These are phyloP conservation scores for Masticophis lateralis DNA, from an alignment of 2,797 vertebrate species.

Conservation along the genomic window DNA sequence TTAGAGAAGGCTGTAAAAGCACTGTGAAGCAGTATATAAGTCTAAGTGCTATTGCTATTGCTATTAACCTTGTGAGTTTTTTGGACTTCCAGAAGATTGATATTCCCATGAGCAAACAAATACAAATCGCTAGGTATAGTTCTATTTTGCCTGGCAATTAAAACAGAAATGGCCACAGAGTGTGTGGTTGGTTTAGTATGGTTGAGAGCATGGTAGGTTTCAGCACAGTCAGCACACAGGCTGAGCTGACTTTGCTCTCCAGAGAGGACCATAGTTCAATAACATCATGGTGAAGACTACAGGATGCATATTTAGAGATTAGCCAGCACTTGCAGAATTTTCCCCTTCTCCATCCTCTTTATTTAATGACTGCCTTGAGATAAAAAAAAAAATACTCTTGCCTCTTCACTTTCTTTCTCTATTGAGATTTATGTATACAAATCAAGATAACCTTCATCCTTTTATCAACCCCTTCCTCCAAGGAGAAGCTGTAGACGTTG, in stretches of 20 bases:
- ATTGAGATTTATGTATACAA: conserved; percentile 16
- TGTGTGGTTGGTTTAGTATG: background rate
- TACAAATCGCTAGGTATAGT: background rate
- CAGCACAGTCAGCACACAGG: background rate
- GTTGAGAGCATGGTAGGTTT: background rate
- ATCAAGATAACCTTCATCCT: conserved; percentile 21
- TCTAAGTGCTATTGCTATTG: background rate
- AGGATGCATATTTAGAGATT: conserved; percentile 27
- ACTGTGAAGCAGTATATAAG: too few relatives aligned
- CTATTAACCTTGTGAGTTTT: background rate
- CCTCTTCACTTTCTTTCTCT: background rate
- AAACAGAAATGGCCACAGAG: background rate
- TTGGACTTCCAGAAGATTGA: background rate
- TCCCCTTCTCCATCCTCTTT: conserved; percentile 9
- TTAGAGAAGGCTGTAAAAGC: too few relatives aligned
- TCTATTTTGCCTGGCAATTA: background rate
- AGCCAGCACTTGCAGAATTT: conserved; percentile 6
- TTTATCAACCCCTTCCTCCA: conserved; percentile 4
- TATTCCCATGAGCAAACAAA: background rate
- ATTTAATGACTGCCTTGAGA: conserved; percentile 2
- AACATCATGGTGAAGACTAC: background rate
- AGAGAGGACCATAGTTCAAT: conserved; percentile 10
- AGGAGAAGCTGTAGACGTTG: background rate
- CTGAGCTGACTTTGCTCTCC: conserved; percentile 17
- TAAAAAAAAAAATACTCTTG: background rate